Evolutionary conservation across 2,113 vertebrate genomes (phyloP).

Genomic region (Rattus rattus): DNA sequence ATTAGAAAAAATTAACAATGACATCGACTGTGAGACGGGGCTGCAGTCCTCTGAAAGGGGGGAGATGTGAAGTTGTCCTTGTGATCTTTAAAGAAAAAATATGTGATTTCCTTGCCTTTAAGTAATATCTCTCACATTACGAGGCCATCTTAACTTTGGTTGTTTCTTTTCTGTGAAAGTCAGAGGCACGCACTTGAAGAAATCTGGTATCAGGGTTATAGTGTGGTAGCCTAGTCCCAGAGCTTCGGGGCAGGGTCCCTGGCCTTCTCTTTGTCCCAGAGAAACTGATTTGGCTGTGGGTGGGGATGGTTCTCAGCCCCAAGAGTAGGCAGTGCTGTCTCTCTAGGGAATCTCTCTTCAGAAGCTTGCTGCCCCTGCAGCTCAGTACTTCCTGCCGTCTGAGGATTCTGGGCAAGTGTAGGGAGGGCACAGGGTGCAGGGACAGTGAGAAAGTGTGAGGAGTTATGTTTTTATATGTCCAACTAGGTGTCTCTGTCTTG

Average conservation of each 20-base stretch:
- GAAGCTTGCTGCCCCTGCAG: neutral
- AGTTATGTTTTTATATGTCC: neutral
- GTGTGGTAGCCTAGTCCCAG: rapidly evolving
- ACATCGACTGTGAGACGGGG: neutral
- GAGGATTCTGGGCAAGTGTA: neutral
- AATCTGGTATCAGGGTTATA: rapidly evolving
- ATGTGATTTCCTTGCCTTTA: neutral
- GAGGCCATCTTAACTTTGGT: rapidly evolving
- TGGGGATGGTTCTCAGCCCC: neutral
- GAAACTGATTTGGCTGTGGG: neutral
- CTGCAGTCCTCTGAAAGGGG: constrained; percentile 34
- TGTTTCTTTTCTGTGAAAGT: neutral
- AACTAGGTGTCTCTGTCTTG: neutral
- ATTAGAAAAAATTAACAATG: constrained; percentile 81
- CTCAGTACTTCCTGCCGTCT: neutral
- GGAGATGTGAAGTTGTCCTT: neutral
- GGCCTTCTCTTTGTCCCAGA: neutral
- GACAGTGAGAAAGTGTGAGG: neutral
- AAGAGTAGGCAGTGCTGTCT: neutral
- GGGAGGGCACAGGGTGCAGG: neutral
- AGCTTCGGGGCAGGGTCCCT: rapidly evolving
- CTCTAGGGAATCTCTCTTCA: neutral
- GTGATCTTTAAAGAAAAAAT: neutral
- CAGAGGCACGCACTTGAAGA: rapidly evolving
- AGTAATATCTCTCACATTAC: rapidly evolving